A percentile compares a stretch with the other conserved stretches of the same genome.
Conservation (phyloP, 2,888 invertebrate genomes). For the Choreutis nemorana region DNA sequence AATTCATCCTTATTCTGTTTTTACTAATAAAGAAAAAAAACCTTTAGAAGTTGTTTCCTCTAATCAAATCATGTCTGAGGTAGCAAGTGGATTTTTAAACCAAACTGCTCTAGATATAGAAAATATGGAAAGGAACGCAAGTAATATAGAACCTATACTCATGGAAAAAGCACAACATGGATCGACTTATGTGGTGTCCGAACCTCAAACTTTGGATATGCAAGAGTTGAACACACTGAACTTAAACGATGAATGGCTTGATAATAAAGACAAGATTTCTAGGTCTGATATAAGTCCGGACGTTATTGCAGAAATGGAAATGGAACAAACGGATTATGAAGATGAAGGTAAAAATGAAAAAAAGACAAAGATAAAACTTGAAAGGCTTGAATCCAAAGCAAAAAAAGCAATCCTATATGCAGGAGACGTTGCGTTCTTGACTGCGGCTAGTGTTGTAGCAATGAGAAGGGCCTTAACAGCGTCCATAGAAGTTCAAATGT, state of each 20-base stretch:
- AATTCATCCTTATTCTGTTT: constrained; percentile 36
- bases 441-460: constrained; percentile 55
- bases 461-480: constrained; percentile 53
- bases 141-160: constrained; percentile 33
- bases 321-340: constrained; percentile 42
- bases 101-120: constrained; percentile 45
- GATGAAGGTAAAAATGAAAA: constrained; percentile 37
- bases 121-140: constrained; percentile 22
- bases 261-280: constrained; percentile 32
- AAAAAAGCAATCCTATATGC: constrained; percentile 57
- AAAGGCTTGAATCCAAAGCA: constrained; percentile 46
- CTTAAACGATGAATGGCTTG: constrained; percentile 43
- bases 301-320: constrained; percentile 44
- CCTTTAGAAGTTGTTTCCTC: constrained; percentile 26
- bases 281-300: constrained; percentile 36
- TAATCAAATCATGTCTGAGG: constrained; percentile 13
- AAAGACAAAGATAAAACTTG: constrained; percentile 40
- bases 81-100: constrained; percentile 44
- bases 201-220: constrained; percentile 26
- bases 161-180: constrained; percentile 36
- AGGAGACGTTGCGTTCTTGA: constrained; percentile 56
- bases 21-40: constrained; percentile 27
- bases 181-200: constrained; percentile 26
- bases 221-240: constrained; percentile 33
- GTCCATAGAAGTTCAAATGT: constrained; percentile 57